These are phyloP conservation scores for Urocitellus parryii DNA, from an alignment of 2,113 vertebrate genomes.

Conservation along the genomic window DNA sequence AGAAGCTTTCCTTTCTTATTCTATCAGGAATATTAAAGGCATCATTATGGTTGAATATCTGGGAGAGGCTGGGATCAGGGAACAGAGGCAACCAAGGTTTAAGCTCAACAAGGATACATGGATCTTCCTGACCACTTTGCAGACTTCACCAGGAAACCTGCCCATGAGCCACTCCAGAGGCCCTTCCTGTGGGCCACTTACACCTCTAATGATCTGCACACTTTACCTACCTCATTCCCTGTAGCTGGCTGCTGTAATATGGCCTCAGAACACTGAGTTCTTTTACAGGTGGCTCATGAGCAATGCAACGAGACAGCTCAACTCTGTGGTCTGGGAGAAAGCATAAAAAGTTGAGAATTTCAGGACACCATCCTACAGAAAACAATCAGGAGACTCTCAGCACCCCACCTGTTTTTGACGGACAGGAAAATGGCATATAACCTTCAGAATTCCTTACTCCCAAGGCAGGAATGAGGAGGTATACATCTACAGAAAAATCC, in stretches of 20 bases:
- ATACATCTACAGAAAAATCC: not conserved
- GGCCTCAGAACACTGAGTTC: accelerated
- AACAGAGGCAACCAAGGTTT: not conserved
- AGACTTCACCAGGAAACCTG: too few species aligned
- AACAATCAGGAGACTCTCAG: not conserved
- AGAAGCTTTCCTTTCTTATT: not conserved
- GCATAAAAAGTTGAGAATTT: not conserved
- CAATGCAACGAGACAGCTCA: too few species aligned
- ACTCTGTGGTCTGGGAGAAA: not conserved
- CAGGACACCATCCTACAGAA: not conserved
- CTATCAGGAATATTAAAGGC: not conserved
- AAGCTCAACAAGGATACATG: not conserved
- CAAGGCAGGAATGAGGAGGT: accelerated
- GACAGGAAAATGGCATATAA: too few species aligned
- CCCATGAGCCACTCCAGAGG: not conserved
- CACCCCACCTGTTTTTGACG: not conserved
- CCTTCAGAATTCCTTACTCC: not conserved
- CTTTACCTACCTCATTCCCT: not conserved
- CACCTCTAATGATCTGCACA: too few species aligned
- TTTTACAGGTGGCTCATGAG: not conserved
- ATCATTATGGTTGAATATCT: not conserved
- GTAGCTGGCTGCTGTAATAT: not conserved
- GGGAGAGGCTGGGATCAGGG: not conserved
- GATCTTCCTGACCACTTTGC: not conserved
- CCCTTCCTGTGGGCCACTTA: not conserved